Conservation (phyloP, 2,888 invertebrate species). For the Protula sp. region DNA sequence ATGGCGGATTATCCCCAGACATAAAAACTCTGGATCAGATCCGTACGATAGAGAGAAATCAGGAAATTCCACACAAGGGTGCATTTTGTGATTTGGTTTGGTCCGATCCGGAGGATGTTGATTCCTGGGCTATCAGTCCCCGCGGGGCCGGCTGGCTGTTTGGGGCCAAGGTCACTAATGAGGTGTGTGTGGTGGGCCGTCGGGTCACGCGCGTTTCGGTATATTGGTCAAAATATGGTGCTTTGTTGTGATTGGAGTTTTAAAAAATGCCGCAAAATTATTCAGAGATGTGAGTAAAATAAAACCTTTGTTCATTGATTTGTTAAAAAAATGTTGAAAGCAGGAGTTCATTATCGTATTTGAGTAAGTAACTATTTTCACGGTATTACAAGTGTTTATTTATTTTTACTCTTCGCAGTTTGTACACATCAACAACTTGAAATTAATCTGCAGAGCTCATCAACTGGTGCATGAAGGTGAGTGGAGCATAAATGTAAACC, state of each 20-base stretch:
- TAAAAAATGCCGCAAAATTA: not conserved
- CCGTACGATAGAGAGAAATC: constrained; percentile 87
- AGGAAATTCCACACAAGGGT: constrained; percentile 97
- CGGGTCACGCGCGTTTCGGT: not conserved
- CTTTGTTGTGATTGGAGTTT: not conserved
- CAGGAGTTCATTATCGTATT: too few species aligned
- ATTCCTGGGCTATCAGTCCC: constrained; percentile 88
- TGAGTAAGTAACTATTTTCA: too few species aligned
- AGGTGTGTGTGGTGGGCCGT: constrained; percentile 38
- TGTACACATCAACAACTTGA: constrained; percentile 85
- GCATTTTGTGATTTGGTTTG: constrained; percentile 80
- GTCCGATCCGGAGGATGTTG: constrained; percentile 98
- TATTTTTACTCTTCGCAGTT: too few species aligned
- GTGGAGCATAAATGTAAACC: constrained; percentile 6
- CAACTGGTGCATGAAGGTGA: constrained; percentile 97
- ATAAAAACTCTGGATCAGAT: constrained; percentile 96
- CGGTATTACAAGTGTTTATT: too few species aligned
- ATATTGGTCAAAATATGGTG: not conserved
- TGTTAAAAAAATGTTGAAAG: too few species aligned
- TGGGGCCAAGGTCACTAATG: constrained; percentile 84
- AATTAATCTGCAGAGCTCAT: constrained; percentile 94
- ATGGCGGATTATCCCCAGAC: constrained; percentile 95
- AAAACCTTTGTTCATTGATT: not conserved
- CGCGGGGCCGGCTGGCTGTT: constrained; percentile 97
- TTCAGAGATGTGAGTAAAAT: not conserved